Evolutionary conservation across 2,797 vertebrate genomes (phyloP).

Genomic region (Xenentodon cancila): DNA sequence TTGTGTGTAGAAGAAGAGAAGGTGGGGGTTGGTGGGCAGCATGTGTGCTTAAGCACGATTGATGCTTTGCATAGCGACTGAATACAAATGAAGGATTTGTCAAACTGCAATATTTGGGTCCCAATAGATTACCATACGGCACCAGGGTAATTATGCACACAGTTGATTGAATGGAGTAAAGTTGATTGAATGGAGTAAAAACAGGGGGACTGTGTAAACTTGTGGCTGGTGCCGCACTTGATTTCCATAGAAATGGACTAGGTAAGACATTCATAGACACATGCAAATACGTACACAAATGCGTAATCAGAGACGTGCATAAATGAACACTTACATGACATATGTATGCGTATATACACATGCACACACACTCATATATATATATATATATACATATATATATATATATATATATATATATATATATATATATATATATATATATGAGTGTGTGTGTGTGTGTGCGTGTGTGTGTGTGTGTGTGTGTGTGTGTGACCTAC

Average conservation of each 20-base stretch:
- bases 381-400: not conserved
- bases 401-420: conserved; percentile 7
- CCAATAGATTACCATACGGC: conserved; percentile 84
- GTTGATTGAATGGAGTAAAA: conserved; percentile 85
- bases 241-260: conserved; percentile 81
- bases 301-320: conserved; percentile 15
- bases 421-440: no score
- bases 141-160: conserved; percentile 85
- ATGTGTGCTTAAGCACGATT: conserved; percentile 80
- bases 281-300: conserved; percentile 51
- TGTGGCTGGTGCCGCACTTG: conserved; percentile 74
- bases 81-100: conserved; percentile 89
- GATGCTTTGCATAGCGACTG: conserved; percentile 85
- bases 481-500: conserved; percentile 6
- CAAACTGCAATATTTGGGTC: conserved; percentile 86
- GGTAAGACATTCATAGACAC: conserved; percentile 54
- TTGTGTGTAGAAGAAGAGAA: conserved; percentile 18
- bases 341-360: no score
- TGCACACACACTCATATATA: not conserved
- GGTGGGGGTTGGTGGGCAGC: conserved; percentile 60
- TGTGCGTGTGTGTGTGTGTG: no score
- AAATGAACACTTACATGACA: conserved; percentile 17
- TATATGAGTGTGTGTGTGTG: no score
- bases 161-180: conserved; percentile 85
- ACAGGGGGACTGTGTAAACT: conserved; percentile 82